Evolutionary conservation across 2,113 vertebrate species (phyloP).

Genomic region (Cyprinodon tularosa): DNA sequence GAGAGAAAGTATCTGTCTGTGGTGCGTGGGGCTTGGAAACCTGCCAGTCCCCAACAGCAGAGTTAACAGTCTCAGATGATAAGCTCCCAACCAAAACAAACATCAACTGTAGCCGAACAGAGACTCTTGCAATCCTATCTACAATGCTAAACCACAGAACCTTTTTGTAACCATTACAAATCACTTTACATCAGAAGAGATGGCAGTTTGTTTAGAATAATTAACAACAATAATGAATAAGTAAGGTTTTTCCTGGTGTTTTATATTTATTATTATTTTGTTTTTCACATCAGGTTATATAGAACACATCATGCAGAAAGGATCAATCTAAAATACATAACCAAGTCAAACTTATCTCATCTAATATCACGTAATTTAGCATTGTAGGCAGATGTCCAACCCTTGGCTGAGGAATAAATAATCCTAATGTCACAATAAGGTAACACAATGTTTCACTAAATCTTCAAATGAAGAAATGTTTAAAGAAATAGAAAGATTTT

Average conservation of each 20-base stretch:
- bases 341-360: not conserved
- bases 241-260: not conserved
- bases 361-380: not conserved
- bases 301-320: not conserved
- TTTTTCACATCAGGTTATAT: not conserved
- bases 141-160: not conserved
- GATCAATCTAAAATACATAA: not conserved
- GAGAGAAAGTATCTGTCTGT: constrained; percentile 47
- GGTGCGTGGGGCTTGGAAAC: constrained; percentile 49
- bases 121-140: constrained; percentile 11
- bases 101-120: constrained; percentile 49
- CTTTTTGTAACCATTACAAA: not conserved
- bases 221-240: not conserved
- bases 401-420: not conserved
- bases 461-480: not conserved
- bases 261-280: not conserved
- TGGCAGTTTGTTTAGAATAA: not conserved
- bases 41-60: constrained; percentile 28
- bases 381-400: not conserved
- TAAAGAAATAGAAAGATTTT: not conserved
- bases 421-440: not conserved
- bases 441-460: not conserved
- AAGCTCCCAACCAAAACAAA: constrained; percentile 48
- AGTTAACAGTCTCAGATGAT: constrained; percentile 38
- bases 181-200: not conserved